A percentile compares a stretch with the other conserved stretches of the same genome.
Evolutionary conservation across 2,113 vertebrate genomes (phyloP).

Genomic region (Pelecanoides urinatrix): DNA sequence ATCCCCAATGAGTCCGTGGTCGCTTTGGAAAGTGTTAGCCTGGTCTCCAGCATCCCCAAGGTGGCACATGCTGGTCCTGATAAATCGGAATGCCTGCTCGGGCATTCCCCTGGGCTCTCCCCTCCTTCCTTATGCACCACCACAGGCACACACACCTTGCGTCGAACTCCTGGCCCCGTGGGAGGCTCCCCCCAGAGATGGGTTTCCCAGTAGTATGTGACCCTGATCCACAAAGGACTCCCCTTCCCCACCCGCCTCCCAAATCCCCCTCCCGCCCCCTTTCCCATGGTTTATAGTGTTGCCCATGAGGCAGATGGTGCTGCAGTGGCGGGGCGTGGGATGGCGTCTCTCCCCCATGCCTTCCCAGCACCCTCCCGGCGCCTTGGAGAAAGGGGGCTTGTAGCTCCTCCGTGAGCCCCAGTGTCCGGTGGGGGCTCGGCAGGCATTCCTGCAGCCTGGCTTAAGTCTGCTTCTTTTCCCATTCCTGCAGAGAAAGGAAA

Average conservation of each 20-base stretch:
- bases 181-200: not conserved
- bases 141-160: not conserved
- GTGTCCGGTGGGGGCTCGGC: not conserved
- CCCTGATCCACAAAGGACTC: not conserved
- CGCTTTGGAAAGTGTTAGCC: not conserved
- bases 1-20: not conserved
- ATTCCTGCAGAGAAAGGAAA: conserved; percentile 82
- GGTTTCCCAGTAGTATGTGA: not conserved
- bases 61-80: rapidly evolving
- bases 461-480: conserved; percentile 94
- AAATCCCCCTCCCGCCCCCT: not conserved
- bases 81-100: rapidly evolving
- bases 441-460: not conserved
- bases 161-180: rapidly evolving
- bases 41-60: not conserved
- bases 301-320: not conserved
- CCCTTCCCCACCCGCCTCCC: conserved; percentile 30
- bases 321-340: not conserved
- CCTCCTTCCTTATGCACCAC: not conserved
- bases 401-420: not conserved
- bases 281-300: not conserved
- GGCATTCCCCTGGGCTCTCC: not conserved
- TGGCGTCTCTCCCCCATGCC: not conserved
- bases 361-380: not conserved
- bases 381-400: not conserved